Conservation (phyloP, 2,888 invertebrate genomes). For the Rhopalosiphum nymphaeae region DNA sequence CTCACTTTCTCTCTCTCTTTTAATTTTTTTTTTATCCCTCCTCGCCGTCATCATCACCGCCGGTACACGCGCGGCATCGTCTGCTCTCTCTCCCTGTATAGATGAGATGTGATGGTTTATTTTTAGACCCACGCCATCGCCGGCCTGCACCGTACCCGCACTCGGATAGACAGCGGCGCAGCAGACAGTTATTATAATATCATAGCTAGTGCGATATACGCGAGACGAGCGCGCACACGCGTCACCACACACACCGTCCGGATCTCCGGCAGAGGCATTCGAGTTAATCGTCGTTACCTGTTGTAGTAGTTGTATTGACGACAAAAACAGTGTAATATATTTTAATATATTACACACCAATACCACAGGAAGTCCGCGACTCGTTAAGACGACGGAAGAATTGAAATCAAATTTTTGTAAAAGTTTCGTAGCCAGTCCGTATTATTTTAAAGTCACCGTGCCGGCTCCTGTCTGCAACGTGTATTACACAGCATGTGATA, state of each 20-base stretch:
- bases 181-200: neutral
- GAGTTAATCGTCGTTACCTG: neutral
- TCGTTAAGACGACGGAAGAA: neutral
- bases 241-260: neutral
- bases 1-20: neutral
- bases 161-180: neutral
- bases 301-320: no score
- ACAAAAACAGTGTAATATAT: no score
- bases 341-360: no score
- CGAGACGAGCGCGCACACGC: neutral
- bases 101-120: neutral
- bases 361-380: neutral
- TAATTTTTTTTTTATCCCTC: neutral
- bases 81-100: neutral
- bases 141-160: neutral
- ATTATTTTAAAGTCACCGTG: neutral
- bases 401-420: neutral
- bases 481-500: neutral
- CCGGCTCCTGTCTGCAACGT: neutral
- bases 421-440: neutral
- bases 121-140: constrained; percentile 7
- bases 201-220: neutral
- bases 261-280: neutral
- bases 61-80: constrained; percentile 1
- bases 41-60: neutral